phyloP scores from a whole-genome alignment of 2,113 vertebrate species.

The Reinhardtius hippoglossoides region DNA sequence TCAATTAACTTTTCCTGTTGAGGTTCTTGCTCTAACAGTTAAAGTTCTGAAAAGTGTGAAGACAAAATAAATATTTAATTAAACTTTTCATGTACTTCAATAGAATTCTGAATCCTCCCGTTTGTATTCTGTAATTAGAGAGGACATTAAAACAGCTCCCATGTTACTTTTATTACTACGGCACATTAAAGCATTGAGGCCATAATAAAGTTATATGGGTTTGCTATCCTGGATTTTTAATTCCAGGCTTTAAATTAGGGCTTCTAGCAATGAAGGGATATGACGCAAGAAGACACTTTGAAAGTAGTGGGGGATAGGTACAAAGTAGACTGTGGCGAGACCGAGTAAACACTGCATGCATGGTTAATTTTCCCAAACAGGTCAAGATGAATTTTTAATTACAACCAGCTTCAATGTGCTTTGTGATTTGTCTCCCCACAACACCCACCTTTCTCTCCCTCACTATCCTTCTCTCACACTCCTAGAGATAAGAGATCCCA shows the following conservation, averaged over 20 bases:
- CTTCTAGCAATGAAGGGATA: slow-evolving; percentile 50
- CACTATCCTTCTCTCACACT: slow-evolving; percentile 15
- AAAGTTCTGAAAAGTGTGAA: neutral
- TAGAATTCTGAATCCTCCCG: slow-evolving; percentile 31
- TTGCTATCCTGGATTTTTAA: slow-evolving; percentile 57
- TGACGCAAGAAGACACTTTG: slow-evolving; percentile 33
- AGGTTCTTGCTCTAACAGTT: neutral
- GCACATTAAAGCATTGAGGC: slow-evolving; percentile 57
- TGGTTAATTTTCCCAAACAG: slow-evolving; percentile 52
- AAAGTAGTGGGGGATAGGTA: slow-evolving; percentile 25
- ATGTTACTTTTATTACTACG: slow-evolving; percentile 59
- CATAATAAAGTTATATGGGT: slow-evolving; percentile 62
- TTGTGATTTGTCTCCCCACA: slow-evolving; percentile 23
- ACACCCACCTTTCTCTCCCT: slow-evolving; percentile 1
- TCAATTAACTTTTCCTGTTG: neutral
- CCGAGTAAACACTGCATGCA: slow-evolving; percentile 59
- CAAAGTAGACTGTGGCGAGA: slow-evolving; percentile 37
- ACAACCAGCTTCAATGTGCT: slow-evolving; percentile 29
- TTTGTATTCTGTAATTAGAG: slow-evolving; percentile 57
- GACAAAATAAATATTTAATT: neutral
- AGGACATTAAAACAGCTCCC: slow-evolving; percentile 48
- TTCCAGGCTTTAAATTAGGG: slow-evolving; percentile 59
- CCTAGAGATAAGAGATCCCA: slow-evolving; percentile 21
- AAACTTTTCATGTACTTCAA: slow-evolving; percentile 22
- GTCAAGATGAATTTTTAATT: slow-evolving; percentile 43